These are phyloP conservation scores for Nicator chloris DNA, from an alignment of 2,113 vertebrate genomes.

Conservation along the genomic window DNA sequence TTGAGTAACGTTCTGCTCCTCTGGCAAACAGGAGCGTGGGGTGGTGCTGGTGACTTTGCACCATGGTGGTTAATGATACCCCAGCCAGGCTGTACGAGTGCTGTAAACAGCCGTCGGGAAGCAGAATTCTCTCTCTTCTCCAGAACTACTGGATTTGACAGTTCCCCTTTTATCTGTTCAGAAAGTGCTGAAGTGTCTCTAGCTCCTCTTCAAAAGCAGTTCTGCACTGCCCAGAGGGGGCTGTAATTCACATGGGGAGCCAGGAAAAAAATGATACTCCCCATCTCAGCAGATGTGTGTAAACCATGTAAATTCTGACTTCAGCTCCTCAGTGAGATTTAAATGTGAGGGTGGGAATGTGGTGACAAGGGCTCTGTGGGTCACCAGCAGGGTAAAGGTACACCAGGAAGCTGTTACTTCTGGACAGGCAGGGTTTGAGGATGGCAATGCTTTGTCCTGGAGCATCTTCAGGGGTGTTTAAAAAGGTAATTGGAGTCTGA, in stretches of 20 bases:
- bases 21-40: neutral
- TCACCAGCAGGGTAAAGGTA: neutral
- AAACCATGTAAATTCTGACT: neutral
- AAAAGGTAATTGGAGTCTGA: neutral
- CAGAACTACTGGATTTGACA: neutral
- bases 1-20: neutral
- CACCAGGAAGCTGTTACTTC: neutral
- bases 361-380: neutral
- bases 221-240: conserved; percentile 51
- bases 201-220: conserved; percentile 52
- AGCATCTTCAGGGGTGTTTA: neutral
- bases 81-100: neutral
- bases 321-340: neutral
- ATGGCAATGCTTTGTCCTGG: neutral
- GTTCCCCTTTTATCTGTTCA: conserved; percentile 30
- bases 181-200: conserved; percentile 53
- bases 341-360: neutral
- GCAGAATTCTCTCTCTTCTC: neutral
- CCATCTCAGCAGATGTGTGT: neutral
- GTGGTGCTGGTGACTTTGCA: neutral
- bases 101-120: neutral
- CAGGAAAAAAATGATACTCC: neutral
- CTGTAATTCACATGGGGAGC: conserved; percentile 26
- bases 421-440: neutral
- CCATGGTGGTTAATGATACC: neutral